Evolutionary conservation across 2,888 invertebrate species (phyloP), one percentile per base, ranked within the genome.

Genomic region (Geophilus truncorum): DNA sequence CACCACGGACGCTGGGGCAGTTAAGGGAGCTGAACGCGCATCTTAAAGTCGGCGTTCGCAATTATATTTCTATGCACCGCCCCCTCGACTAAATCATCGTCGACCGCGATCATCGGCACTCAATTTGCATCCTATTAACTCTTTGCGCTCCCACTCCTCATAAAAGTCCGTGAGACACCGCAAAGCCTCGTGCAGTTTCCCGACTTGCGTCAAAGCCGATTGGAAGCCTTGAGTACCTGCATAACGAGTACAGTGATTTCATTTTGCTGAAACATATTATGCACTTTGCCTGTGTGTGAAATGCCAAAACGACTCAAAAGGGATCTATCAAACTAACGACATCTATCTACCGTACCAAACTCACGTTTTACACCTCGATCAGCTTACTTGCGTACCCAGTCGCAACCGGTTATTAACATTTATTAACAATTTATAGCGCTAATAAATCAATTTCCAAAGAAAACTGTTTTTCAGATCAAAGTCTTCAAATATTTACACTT

Each of bases 221-320:
- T 70, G 70, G 70, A 28, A 70, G 70, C 70, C 70, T 70, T 70
- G 28, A 70, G 70, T 70, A 70, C 70, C 70, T 70, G 70, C 70
- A 70, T 70, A 70, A 70, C 70, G 70, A 70, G 70, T 70, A 70
- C 70, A 70, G 70, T 70, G 70, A 70, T 70, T 70, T 70, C 70
- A 70, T 70, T 70, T 70, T 70, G 70, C 70, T 70, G 15, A 70
- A 70, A 70, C 70, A 70, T 70, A 70, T 28, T 70, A 70, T 28
- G 70, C 70, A 70, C 70, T 70, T 10, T 70, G 70, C 70, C 70
- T 70, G 28, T n/a, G n/a, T n/a, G n/a, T 70, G 70, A 70, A 70
- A 70, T 70, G 51, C 51, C 51, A 70, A 70, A 70, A 70, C 28
- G 70, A 70, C 70, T 70, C 70, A 70, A 70, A 70, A n/a, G 70